These are phyloP conservation scores for Thereva unica DNA, from an alignment of 2,888 invertebrate genomes.

Conservation along the genomic window DNA sequence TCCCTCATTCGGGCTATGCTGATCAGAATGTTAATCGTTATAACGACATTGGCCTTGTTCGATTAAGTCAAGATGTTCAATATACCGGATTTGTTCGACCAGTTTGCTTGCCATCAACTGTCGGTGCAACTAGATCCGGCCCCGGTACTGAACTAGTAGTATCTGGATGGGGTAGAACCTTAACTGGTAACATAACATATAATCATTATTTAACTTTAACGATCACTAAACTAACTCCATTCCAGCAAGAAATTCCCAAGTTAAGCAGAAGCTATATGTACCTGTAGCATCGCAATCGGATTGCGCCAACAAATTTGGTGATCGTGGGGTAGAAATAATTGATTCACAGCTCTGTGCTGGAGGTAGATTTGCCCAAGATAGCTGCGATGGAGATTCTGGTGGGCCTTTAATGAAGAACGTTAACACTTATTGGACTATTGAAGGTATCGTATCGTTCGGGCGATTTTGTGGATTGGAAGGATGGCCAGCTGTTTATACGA, in stretches of 20 bases:
- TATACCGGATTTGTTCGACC: constrained; percentile 64
- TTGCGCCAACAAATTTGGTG: constrained; percentile 48
- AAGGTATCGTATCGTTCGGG: constrained; percentile 72
- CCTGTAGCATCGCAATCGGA: constrained; percentile 61
- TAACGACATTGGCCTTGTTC: constrained; percentile 73
- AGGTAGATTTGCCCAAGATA: constrained; percentile 67
- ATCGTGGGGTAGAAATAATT: constrained; percentile 42
- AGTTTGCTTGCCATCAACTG: constrained; percentile 62
- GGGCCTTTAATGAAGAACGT: constrained; percentile 70
- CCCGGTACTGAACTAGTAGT: constrained; percentile 56
- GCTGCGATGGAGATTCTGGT: constrained; percentile 77
- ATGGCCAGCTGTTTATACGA: constrained; percentile 72
- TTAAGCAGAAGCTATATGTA: constrained; percentile 63
- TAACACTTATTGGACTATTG: constrained; percentile 61
- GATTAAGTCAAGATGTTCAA: constrained; percentile 62
- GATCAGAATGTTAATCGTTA: constrained; percentile 63
- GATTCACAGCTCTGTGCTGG: constrained; percentile 70
- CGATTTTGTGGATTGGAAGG: constrained; percentile 65
- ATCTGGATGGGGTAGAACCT: constrained; percentile 68
- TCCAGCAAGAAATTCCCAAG: constrained; percentile 57
- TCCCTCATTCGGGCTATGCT: constrained; percentile 68
- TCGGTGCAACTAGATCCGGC: constrained; percentile 44
- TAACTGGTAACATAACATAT: constrained; percentile 47
- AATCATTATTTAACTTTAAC: constrained; percentile 25
- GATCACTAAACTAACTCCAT: background rate